Conservation (phyloP, 1,140 invertebrate species). For the Hylaeus anthracinus region DNA sequence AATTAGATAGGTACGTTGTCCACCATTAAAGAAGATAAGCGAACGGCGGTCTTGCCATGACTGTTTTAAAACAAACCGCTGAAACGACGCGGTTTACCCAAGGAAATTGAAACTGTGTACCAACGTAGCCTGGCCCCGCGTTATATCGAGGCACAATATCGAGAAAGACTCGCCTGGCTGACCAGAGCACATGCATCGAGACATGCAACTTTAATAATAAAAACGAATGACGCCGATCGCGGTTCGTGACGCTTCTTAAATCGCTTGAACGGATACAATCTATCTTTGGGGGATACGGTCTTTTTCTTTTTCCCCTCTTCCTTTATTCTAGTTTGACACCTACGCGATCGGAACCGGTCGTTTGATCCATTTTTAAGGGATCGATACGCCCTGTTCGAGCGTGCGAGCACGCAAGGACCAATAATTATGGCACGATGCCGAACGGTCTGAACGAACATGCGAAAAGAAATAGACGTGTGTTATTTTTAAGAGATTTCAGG, state of each 20-base stretch:
- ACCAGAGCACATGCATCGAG: not conserved
- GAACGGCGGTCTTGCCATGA: not conserved
- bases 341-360: conserved; percentile 2
- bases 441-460: not conserved
- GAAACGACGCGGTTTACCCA: not conserved
- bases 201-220: conserved; percentile 45
- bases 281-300: not conserved
- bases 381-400: conserved; percentile 31
- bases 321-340: not conserved
- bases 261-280: not conserved
- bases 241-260: conserved; percentile 18
- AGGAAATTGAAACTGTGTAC: conserved; percentile 30
- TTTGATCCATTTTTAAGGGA: conserved; percentile 41
- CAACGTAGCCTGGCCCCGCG: not conserved
- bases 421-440: conserved; percentile 12
- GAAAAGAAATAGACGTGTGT: not conserved
- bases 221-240: not conserved
- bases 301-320: not conserved
- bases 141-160: conserved; percentile 4
- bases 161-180: not conserved
- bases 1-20: not conserved
- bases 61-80: not conserved
- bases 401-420: conserved; percentile 12
- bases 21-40: conserved; percentile 6
- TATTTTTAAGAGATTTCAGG: conserved; percentile 28